These are phyloP conservation scores for Pammene fasciana DNA, from an alignment of 2,888 invertebrate species.

Conservation along the genomic window DNA sequence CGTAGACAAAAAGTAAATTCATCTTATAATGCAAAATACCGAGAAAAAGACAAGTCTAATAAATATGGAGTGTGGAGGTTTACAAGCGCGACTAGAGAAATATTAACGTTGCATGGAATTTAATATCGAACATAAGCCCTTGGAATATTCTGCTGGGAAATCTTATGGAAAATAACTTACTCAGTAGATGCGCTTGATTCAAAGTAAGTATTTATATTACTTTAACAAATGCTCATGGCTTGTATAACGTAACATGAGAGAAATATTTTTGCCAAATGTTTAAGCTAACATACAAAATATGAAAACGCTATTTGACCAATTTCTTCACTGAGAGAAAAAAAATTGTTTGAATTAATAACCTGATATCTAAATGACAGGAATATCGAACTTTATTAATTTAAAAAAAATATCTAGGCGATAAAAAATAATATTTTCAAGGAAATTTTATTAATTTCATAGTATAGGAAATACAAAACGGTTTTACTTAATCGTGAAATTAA, in stretches of 20 bases:
- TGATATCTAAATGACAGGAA: no score
- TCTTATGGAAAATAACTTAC: constrained; percentile 59
- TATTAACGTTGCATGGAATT: constrained; percentile 58
- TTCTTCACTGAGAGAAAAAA: no score
- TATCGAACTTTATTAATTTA: no score
- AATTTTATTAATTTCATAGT: no score
- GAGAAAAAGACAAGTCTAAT: constrained; percentile 6
- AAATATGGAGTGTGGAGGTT: constrained; percentile 29
- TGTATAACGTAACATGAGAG: neutral
- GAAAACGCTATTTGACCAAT: no score
- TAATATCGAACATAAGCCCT: constrained; percentile 70
- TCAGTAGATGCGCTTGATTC: constrained; percentile 44
- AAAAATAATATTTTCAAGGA: no score
- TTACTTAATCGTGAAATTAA: no score
- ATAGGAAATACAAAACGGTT: no score
- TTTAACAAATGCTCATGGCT: constrained; percentile 14
- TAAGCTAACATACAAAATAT: no score
- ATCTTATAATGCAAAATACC: neutral
- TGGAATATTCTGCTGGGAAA: constrained; percentile 66
- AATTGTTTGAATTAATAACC: no score
- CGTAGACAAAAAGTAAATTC: no score
- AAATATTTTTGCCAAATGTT: neutral
- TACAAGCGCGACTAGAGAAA: constrained; percentile 32
- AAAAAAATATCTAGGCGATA: no score
- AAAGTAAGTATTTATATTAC: constrained; percentile 40